Evolutionary conservation across 1,140 invertebrate species (phyloP), one percentile per base, ranked within the genome.

Genomic region (Amyelois transitella): DNA sequence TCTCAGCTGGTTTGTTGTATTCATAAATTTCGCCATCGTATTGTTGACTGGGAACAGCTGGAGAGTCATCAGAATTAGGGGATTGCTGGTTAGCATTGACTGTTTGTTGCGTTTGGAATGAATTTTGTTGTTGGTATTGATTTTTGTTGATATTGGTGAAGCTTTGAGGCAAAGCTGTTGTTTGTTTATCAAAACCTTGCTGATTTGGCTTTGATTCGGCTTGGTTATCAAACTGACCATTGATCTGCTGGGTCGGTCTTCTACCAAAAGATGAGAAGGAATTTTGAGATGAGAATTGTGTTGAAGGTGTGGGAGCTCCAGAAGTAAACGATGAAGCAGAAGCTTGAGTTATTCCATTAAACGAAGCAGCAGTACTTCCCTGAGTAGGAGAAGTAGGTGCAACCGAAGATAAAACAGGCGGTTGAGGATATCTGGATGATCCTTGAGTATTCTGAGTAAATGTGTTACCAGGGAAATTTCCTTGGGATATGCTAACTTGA

Each of bases 1-100:
- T 18, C 44, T 66, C 52, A 19, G 60, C 62, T 38, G 69, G 71
- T 43, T 74, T 78, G 19, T 56, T 70, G 51, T 74, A 74, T 25
- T 78, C 64, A 45, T 74, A 72, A 28, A 78, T 50, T 58, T 62
- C 51, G n/a, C 61, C 65, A 53, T 24, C 45, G 14, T 58, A 66
- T 53, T 66, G 61, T 38, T 64, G 63, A 12, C 56, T 57, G 21
- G 51, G 24, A 51, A 52, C 25, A n/a, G 53, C n/a, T 55, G 18
- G 20, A 18, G 20, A 48, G 1, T 19, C 18, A 48, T 48, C 45
- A 20, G 12, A 6, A 7, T 48, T 48, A 6, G 19, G 1, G 1
- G 10, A 10, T 22, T 48, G 18, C 4, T 21, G 45, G 12, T 45
- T 45, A 21, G 20, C 18, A 21, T 48, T 48, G 18, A 12, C 17